Percentiles rank a stretch among this genome's conserved stretches.
These are phyloP conservation scores for Salmo trutta DNA, from an alignment of 2,797 vertebrate species.

Conservation along the genomic window DNA sequence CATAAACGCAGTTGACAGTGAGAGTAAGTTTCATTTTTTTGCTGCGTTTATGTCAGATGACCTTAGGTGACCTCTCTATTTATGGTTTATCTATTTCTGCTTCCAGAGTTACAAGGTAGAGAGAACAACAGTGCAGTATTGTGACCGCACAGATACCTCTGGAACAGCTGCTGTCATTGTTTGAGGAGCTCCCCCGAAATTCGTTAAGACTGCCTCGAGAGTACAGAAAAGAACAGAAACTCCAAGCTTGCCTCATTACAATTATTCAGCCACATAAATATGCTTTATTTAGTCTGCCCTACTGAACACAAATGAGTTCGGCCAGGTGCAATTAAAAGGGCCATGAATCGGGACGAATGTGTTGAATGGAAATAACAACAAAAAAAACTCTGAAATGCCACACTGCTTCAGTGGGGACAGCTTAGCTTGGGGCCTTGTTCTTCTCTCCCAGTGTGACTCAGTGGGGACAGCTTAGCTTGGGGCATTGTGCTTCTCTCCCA, in stretches of 20 bases:
- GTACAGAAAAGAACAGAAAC: background rate
- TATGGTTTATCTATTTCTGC: background rate
- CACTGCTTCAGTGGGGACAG: background rate
- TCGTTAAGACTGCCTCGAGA: slow-evolving; percentile 27
- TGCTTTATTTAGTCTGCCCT: background rate
- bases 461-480: background rate
- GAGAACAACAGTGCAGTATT: background rate
- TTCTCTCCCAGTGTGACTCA: too few relatives aligned
- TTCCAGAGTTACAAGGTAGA: background rate
- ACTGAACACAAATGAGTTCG: background rate
- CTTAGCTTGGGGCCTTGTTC: too few relatives aligned
- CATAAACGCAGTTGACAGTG: too few relatives aligned
- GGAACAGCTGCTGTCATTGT: slow-evolving; percentile 19
- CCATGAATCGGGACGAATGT: background rate
- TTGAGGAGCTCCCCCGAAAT: slow-evolving; percentile 23
- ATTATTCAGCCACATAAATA: background rate
- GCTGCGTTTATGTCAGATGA: too few relatives aligned
- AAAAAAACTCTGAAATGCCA: background rate
- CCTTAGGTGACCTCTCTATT: background rate
- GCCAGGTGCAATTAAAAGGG: background rate
- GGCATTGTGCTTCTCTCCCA: background rate
- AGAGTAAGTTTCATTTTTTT: too few relatives aligned
- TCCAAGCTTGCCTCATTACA: background rate
- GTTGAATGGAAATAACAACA: background rate
- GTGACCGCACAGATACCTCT: background rate